Conservation (phyloP, 2,888 invertebrate species). For the Mimas tiliae region DNA sequence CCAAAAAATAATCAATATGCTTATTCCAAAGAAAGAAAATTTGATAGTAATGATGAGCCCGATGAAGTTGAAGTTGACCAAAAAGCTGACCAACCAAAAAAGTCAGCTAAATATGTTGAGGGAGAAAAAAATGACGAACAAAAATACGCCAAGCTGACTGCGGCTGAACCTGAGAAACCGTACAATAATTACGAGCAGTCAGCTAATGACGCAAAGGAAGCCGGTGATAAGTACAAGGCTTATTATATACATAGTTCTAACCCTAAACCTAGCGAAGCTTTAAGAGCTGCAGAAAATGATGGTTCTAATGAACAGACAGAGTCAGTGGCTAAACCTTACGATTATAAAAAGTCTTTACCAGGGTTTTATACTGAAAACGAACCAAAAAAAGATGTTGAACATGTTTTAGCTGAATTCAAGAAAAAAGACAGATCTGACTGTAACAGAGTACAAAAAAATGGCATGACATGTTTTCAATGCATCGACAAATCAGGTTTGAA, state of each 20-base stretch:
- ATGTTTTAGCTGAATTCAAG: conserved; percentile 89
- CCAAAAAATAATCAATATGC: conserved; percentile 89
- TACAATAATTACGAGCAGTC: conserved; percentile 57
- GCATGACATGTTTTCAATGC: conserved; percentile 91
- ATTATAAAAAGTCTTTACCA: conserved; percentile 77
- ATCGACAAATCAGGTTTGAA: conserved; percentile 88
- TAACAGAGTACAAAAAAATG: conserved; percentile 88
- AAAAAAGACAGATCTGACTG: conserved; percentile 89
- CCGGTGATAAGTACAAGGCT: conserved; percentile 69
- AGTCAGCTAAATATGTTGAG: conserved; percentile 65
- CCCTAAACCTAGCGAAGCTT: conserved; percentile 69
- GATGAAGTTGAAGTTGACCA: conserved; percentile 75
- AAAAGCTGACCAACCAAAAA: conserved; percentile 64
- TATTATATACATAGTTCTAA: conserved; percentile 71
- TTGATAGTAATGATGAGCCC: conserved; percentile 84
- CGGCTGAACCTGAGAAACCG: conserved; percentile 54
- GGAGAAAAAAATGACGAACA: conserved; percentile 57
- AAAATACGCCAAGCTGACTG: conserved; percentile 56
- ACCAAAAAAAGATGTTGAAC: conserved; percentile 87
- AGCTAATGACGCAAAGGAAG: conserved; percentile 53
- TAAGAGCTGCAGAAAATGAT: conserved; percentile 62
- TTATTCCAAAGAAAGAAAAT: conserved; percentile 87
- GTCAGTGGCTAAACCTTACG: conserved; percentile 64
- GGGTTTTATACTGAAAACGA: conserved; percentile 82
- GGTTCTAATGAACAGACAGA: conserved; percentile 67